Conservation (phyloP, 2,113 vertebrate species). For the Sorex fumeus region DNA sequence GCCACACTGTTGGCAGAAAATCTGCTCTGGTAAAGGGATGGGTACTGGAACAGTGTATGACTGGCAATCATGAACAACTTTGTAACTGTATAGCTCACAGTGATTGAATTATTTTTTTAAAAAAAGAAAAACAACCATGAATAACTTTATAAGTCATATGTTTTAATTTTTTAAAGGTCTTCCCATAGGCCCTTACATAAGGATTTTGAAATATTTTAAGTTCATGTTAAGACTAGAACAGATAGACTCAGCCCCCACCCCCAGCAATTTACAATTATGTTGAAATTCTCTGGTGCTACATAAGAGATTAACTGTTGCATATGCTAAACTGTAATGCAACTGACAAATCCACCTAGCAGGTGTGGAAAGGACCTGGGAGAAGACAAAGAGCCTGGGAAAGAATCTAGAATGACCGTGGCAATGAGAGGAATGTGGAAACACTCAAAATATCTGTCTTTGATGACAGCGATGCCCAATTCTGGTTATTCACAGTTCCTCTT, state of each 20-base stretch:
- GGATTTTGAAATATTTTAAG: neutral
- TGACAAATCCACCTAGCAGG: neutral
- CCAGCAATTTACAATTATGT: too few species aligned
- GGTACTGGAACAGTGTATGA: too few species aligned
- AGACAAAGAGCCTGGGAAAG: neutral
- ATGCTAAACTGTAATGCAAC: neutral
- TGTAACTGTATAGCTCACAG: too few species aligned
- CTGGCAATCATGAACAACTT: too few species aligned
- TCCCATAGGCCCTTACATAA: neutral
- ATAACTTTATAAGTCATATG: too few species aligned
- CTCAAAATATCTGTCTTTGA: neutral
- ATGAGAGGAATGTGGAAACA: rapidly evolving
- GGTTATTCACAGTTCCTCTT: neutral
- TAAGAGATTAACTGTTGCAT: neutral
- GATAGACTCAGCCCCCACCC: neutral
- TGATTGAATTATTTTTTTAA: too few species aligned
- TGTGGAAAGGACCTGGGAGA: neutral
- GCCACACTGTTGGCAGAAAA: too few species aligned
- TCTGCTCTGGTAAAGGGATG: too few species aligned
- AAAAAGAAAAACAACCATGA: too few species aligned
- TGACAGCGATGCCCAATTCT: neutral
- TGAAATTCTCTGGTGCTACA: neutral
- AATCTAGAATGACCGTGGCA: neutral
- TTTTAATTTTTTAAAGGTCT: neutral
- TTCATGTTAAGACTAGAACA: neutral